A percentile compares a stretch with the other conserved stretches of the same genome.
phyloP scores from a whole-genome alignment of 2,888 invertebrate genomes.

The Cosmia trapezina region DNA sequence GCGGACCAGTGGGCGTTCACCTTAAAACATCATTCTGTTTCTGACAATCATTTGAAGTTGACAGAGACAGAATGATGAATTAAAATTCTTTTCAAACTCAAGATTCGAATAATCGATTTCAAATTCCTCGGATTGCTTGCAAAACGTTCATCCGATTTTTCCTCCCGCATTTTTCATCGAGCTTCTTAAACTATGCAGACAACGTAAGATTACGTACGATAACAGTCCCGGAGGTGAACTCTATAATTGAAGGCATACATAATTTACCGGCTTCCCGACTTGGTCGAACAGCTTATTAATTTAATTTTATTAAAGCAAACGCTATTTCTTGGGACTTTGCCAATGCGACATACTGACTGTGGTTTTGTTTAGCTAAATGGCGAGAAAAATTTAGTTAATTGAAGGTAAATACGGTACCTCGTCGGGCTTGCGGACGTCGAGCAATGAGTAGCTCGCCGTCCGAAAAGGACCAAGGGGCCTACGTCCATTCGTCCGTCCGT shows the following conservation, averaged over 20 bases:
- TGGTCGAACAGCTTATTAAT: constrained; percentile 68
- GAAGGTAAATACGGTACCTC: too few species aligned
- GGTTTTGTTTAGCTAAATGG: constrained; percentile 20
- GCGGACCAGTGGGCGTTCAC: too few species aligned
- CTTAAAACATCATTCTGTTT: too few species aligned
- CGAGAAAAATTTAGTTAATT: neutral
- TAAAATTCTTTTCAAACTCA: too few species aligned
- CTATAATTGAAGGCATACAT: constrained; percentile 67
- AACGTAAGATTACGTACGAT: constrained; percentile 35
- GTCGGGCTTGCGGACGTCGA: too few species aligned
- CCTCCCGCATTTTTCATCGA: neutral
- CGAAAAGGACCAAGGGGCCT: too few species aligned
- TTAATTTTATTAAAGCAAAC: constrained; percentile 65
- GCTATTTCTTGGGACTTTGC: constrained; percentile 56
- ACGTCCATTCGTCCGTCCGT: too few species aligned
- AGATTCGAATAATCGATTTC: too few species aligned
- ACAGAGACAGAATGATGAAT: too few species aligned
- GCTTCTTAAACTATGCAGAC: constrained; percentile 25
- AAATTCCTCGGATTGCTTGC: neutral
- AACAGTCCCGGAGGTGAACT: constrained; percentile 43
- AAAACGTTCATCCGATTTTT: neutral
- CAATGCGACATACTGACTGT: constrained; percentile 37
- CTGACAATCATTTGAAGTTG: too few species aligned
- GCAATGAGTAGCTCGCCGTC: too few species aligned
- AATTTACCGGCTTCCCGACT: constrained; percentile 63